phyloP scores from a whole-genome alignment of 2,113 vertebrate genomes.

The Daboia siamensis region DNA sequence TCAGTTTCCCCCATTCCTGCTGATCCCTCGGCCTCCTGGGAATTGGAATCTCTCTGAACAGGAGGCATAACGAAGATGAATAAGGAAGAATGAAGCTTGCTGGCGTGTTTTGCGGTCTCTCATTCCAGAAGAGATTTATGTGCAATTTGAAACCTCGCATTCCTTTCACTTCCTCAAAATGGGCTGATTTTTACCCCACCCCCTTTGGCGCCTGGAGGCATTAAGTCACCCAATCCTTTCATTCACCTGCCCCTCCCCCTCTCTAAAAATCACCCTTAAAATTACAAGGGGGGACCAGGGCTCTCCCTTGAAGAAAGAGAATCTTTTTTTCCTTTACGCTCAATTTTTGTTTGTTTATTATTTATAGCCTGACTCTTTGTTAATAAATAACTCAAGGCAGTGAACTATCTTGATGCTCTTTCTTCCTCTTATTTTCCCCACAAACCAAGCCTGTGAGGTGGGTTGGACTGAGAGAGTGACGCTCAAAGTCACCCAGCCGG shows the following conservation, averaged over 20 bases:
- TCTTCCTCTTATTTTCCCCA: neutral
- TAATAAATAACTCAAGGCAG: neutral
- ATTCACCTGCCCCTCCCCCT: neutral
- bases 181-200: neutral
- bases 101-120: neutral
- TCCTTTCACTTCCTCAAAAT: neutral
- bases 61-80: neutral
- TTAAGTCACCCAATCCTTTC: neutral
- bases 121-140: neutral
- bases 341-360: neutral
- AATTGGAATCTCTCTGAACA: neutral
- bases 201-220: neutral
- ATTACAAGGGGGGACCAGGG: neutral
- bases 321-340: neutral
- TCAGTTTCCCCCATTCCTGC: neutral
- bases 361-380: neutral
- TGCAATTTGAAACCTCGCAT: neutral
- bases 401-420: neutral
- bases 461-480: no score
- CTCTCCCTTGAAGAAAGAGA: neutral
- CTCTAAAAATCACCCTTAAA: neutral
- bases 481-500: no score
- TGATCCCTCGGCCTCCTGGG: neutral
- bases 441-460: neutral
- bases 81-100: neutral